Conservation (phyloP, 2,113 vertebrate genomes). For the Pollimyrus isidori region DNA sequence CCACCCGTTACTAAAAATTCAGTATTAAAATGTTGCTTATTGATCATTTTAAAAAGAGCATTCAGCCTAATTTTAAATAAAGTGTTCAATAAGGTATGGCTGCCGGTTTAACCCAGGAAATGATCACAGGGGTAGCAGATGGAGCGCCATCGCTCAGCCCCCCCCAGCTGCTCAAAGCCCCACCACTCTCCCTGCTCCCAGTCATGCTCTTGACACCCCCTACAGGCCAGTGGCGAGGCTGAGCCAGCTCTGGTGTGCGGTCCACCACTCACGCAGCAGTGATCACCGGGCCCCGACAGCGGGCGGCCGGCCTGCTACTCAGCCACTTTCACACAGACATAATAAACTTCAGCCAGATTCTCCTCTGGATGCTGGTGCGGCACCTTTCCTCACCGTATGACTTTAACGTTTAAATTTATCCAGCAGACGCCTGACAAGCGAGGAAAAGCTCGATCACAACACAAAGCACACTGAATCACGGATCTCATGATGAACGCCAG, state of each 20-base stretch:
- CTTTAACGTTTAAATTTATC: background rate
- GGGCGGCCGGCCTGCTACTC: background rate
- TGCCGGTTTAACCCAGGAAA: background rate
- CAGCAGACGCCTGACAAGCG: background rate
- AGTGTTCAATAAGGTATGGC: background rate
- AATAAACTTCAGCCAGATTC: background rate
- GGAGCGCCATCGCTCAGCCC: background rate
- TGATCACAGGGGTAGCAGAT: background rate
- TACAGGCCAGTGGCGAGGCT: background rate
- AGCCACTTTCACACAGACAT: background rate
- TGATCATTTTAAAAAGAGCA: background rate
- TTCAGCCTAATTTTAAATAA: background rate
- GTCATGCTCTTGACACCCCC: background rate
- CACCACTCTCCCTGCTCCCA: background rate
- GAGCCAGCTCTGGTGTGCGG: background rate
- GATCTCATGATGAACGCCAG: background rate
- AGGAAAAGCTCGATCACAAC: background rate
- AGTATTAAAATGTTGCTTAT: background rate
- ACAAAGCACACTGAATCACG: background rate
- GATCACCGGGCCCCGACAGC: background rate
- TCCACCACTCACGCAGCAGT: background rate
- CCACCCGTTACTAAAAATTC: background rate
- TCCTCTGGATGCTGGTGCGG: background rate
- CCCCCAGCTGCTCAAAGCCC: slow-evolving; percentile 1
- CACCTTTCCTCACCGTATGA: background rate